Conservation (phyloP, 2,113 vertebrate genomes). For the Dicerorhinus sumatrensis region DNA sequence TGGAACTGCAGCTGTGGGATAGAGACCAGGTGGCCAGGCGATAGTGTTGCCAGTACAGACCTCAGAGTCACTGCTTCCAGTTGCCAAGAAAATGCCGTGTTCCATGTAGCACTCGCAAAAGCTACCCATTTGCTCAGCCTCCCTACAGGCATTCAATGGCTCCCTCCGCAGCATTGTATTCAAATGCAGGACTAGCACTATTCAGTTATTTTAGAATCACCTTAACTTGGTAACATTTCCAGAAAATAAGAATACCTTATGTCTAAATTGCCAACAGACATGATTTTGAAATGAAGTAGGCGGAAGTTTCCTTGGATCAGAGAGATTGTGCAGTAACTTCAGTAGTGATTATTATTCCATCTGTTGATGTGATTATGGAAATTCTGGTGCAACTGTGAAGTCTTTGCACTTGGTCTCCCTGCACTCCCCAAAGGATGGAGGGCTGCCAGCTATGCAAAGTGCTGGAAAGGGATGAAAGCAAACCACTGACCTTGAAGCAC, state of each 20-base stretch:
- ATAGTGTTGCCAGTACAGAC: too few relatives aligned
- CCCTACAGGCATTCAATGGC: background rate
- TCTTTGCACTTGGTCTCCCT: constrained; percentile 53
- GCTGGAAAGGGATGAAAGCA: constrained; percentile 66
- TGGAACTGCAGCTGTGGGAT: background rate
- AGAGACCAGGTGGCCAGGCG: background rate
- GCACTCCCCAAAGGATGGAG: constrained; percentile 37
- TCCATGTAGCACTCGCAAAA: background rate
- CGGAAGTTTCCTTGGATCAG: constrained; percentile 61
- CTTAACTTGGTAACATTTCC: constrained; percentile 5
- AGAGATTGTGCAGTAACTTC: constrained; percentile 49
- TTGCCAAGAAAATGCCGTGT: background rate
- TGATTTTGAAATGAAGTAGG: constrained; percentile 53
- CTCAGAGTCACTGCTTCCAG: background rate
- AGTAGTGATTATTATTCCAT: constrained; percentile 77
- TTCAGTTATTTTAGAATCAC: background rate
- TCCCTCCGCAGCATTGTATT: background rate
- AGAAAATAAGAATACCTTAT: constrained; percentile 49
- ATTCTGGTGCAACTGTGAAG: constrained; percentile 34
- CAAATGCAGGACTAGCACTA: background rate
- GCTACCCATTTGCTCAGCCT: background rate
- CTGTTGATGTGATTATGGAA: constrained; percentile 77
- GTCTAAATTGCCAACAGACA: constrained; percentile 58
- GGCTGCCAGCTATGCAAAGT: constrained; percentile 66
- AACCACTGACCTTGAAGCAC: constrained; percentile 67